These are phyloP conservation scores for Tribolium madens DNA, from an alignment of 1,140 invertebrate species.

Conservation along the genomic window DNA sequence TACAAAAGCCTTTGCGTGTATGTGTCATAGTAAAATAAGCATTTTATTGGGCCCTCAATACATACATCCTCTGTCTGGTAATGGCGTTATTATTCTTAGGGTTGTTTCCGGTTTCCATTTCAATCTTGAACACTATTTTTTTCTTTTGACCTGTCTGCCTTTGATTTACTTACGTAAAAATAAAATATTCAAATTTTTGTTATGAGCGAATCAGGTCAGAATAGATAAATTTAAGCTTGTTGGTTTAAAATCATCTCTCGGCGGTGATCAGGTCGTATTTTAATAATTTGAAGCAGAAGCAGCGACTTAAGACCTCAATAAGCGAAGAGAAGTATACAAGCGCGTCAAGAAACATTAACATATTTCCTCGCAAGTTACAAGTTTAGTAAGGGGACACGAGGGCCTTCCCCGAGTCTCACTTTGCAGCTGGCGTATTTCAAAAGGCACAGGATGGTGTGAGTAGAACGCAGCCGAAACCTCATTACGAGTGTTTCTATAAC, in stretches of 20 bases:
- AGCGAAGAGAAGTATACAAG: slow-evolving; percentile 19
- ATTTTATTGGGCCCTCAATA: background rate
- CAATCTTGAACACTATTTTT: too few species aligned
- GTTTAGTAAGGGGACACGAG: slow-evolving; percentile 22
- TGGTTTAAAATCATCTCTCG: background rate
- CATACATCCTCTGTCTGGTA: background rate
- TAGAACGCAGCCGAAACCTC: slow-evolving; percentile 55
- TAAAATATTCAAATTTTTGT: too few species aligned
- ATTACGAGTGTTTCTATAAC: slow-evolving; percentile 60
- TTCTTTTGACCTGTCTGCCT: background rate
- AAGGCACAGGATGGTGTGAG: slow-evolving; percentile 46
- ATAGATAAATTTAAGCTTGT: background rate
- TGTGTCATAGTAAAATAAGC: too few species aligned
- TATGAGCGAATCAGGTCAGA: background rate
- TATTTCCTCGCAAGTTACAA: slow-evolving; percentile 26
- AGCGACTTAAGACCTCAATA: slow-evolving; percentile 30
- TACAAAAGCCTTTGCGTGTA: too few species aligned
- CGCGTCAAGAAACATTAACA: slow-evolving; percentile 37
- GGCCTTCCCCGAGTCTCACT: slow-evolving; percentile 29
- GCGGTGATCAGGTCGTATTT: background rate
- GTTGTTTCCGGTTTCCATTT: background rate
- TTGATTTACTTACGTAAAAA: too few species aligned
- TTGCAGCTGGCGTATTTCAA: slow-evolving; percentile 33
- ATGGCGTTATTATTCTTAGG: background rate
- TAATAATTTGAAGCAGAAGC: background rate